Base-by-base conservation (phyloP, 2,888 invertebrate genomes). In the Thymelicus lineola region DNA sequence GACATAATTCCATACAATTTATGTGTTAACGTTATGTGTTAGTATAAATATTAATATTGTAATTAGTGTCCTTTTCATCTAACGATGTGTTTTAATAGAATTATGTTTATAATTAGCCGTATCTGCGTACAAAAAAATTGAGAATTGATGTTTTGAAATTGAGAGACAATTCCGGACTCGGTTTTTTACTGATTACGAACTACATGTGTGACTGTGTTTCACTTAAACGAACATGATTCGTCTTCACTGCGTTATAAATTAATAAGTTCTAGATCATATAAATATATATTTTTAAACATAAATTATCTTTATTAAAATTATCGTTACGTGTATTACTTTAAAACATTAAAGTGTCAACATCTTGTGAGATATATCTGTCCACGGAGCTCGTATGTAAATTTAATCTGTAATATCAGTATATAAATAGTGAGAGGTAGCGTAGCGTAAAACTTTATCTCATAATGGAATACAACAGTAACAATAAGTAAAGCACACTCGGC, bases 251-350 rank as follows among this genome's bases (percentile, higher is more conserved):
- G 59, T 73, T 67, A 81, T 81, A 81, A 82, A 85, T 85, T 86
- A 87, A 86, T 90, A 82, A 86, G 89, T 93, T 93, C 93, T 93
- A 93, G 93, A 93, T 93, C 93, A 92, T 93, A 93, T 92, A 90
- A 93, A 93, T 93, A 93, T 93, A 91, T 88, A 77, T 78, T 72
- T 73, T 70, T 65, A 53, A 73, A 71, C 58, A 53, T 61, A 53
- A 73, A 77, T 75, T 73, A 65, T 75, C 77, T 72, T 71, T 60
- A 55, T 67, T 50, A 61, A 71, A 64, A 68, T 70, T 61, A 46
- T 67, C 35, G 66, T 71, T 53, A 17, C 36, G 35, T 62, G 57
- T 2, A 55, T 48, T 12, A n/a, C 42, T 68, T 38, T n/a, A 45
- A 48, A 46, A 61, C 7, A 12, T 7, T 66, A 53, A 61, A 53